Percentiles rank a stretch among this genome's conserved stretches.
Conservation (phyloP, 2,113 vertebrate species). For the Progne subis region DNA sequence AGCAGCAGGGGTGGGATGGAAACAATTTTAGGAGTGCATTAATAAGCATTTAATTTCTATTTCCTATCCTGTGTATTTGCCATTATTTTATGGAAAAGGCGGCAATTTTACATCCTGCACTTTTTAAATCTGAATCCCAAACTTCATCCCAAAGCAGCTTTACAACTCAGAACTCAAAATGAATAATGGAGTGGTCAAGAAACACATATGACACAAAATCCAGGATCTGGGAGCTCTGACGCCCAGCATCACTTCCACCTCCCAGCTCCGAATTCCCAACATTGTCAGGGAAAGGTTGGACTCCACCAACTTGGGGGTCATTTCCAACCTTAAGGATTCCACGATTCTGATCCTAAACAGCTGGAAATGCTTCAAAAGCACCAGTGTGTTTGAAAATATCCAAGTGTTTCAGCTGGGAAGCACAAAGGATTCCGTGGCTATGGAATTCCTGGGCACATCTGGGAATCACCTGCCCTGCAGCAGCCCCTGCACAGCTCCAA, state of each 20-base stretch:
- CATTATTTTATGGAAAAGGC: neutral
- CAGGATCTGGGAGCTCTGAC: neutral
- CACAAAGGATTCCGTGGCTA: fast-evolving
- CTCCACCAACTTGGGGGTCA: too few species aligned
- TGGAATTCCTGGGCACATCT: neutral
- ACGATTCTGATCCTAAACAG: neutral
- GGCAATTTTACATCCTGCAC: neutral
- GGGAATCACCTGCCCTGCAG: neutral
- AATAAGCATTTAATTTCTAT: neutral
- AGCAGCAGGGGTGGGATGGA: neutral
- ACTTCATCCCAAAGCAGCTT: neutral
- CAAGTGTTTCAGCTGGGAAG: neutral
- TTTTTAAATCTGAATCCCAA: neutral
- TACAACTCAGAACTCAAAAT: neutral
- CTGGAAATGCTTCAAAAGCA: neutral
- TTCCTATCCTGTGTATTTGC: neutral
- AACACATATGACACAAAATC: fast-evolving
- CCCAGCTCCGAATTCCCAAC: neutral
- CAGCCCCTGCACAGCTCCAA: neutral
- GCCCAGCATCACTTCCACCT: neutral
- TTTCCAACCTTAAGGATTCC: neutral
- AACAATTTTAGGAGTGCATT: neutral
- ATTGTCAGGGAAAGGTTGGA: fast-evolving
- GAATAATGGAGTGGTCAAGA: neutral
- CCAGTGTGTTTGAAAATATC: neutral